A percentile compares a stretch with the other conserved stretches of the same genome.
Conservation (phyloP, 2,113 vertebrate species). For the Machaerirhynchus nigripectus region DNA sequence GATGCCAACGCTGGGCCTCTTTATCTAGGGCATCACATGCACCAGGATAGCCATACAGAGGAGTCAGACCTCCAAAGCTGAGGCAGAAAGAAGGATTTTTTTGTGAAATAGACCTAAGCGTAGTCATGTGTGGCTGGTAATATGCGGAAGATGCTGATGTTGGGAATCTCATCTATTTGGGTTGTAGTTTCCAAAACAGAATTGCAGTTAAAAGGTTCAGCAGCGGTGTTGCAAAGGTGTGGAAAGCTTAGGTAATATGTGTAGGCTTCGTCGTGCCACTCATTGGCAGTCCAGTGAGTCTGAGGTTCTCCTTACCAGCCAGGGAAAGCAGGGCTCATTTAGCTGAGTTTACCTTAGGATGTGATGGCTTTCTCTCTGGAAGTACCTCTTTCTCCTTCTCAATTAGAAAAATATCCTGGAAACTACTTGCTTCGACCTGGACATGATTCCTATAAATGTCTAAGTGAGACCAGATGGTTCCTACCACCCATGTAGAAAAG, state of each 20-base stretch:
- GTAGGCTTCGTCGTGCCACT: background rate
- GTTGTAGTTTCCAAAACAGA: background rate
- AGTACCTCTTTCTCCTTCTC: background rate
- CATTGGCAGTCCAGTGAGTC: background rate
- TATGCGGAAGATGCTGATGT: background rate
- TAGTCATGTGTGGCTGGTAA: background rate
- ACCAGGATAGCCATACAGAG: background rate
- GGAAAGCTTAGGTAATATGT: background rate
- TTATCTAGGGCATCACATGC: background rate
- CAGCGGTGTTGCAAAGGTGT: background rate
- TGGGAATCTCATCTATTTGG: background rate
- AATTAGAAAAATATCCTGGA: background rate
- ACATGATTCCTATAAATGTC: background rate
- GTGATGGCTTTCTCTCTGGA: background rate
- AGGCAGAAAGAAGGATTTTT: background rate
- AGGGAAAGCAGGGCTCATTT: background rate
- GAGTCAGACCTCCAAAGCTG: background rate
- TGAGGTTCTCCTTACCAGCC: background rate
- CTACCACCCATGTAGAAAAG: background rate
- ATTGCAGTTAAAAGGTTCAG: background rate
- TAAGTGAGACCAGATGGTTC: background rate
- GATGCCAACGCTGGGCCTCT: background rate
- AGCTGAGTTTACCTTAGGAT: background rate
- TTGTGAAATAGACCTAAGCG: background rate
- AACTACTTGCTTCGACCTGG: background rate